phyloP scores from a whole-genome alignment of 2,888 invertebrate species.

The Brachyptera putata region DNA sequence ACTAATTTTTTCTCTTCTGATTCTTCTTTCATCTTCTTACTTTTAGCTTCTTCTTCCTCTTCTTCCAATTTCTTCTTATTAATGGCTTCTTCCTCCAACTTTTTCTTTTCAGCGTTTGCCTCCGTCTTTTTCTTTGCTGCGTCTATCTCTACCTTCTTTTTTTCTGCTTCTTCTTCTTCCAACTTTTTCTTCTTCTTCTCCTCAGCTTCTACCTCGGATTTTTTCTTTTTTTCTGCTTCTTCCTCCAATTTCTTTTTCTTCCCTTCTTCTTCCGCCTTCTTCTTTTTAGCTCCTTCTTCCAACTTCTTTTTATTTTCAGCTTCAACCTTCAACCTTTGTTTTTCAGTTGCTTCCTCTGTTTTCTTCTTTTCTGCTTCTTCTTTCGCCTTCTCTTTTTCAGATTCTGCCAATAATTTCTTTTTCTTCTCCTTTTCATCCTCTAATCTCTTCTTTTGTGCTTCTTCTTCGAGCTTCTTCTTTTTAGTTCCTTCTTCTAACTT shows the following conservation, averaged over 20 bases:
- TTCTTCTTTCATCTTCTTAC: constrained; percentile 38
- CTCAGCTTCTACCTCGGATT: constrained; percentile 44
- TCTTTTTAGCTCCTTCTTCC: constrained; percentile 42
- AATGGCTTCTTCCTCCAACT: constrained; percentile 36
- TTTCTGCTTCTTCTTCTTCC: constrained; percentile 39
- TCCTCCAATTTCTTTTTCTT: constrained; percentile 43
- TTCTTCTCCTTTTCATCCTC: constrained; percentile 31
- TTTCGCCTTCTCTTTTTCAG: constrained; percentile 33
- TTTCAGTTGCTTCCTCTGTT: constrained; percentile 44
- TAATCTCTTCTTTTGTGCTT: constrained; percentile 28
- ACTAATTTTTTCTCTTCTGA: constrained; percentile 36
- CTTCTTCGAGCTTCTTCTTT: constrained; percentile 32
- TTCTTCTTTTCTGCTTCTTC: constrained; percentile 42
- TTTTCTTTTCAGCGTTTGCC: constrained; percentile 34
- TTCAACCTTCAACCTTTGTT: constrained; percentile 40
- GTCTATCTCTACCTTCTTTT: constrained; percentile 39
- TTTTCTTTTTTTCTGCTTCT: constrained; percentile 43
- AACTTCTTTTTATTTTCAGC: constrained; percentile 44
- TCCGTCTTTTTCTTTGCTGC: constrained; percentile 32
- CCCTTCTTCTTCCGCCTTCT: constrained; percentile 38
- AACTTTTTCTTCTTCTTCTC: constrained; percentile 38
- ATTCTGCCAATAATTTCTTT: constrained; percentile 38
- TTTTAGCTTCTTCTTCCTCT: constrained; percentile 38
- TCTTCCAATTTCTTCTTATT: constrained; percentile 37
- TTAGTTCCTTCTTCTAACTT: constrained; percentile 34